Base-by-base conservation (phyloP, 2,797 vertebrate genomes). In the Phrynocephalus guinanensis region DNA sequence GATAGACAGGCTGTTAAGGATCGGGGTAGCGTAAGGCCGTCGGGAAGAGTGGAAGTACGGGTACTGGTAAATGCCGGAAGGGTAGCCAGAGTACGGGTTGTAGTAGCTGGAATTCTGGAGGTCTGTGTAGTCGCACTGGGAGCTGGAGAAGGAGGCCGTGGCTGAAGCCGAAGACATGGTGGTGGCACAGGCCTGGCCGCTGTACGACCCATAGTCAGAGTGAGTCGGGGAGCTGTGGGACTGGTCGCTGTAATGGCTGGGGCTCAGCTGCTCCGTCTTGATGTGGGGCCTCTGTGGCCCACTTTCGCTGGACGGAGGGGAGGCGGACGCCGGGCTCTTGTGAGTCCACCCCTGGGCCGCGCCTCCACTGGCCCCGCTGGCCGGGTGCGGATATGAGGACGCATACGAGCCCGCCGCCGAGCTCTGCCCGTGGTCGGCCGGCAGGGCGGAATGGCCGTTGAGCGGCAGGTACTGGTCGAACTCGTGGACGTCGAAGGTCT, bases 401-500 rank as follows among this genome's bases (percentile, higher is more conserved):
- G 95, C 94, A 0, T 96, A 97, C 20, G 97, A 95, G 83, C 95
- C 87, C 0, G 96, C 93, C 0, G 94, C 48, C 0, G 92, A 5
- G 0, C 89, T 95, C 79, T 96, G 95, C 83, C 97, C 96, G 0
- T 98, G 97, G 91, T 98, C 98, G 0, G 97, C 88, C 1, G 98
- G 91, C 90, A 98, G 92, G 89, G 95, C 85, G 0, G 97, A 95
- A 66, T 99, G 99, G 90, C 98, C 99, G 0, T 98, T 98, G 88
- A 98, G 97, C 0, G 99, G 99, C 95, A 99, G 97, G 95, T 99
- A 99, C 95, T 99, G 99, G 97, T 99, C 99, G 0, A 99, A 99
- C 95, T 99, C 99, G 0, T 99, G 98, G 84, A 99, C 98, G 0
- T 99, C 99, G 0, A 99, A 99, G 93, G 98, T 96, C 94, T 99